Percentiles rank a stretch among this genome's conserved stretches.
Conservation (phyloP, 2,113 vertebrate species). For the Labeo rohita region DNA sequence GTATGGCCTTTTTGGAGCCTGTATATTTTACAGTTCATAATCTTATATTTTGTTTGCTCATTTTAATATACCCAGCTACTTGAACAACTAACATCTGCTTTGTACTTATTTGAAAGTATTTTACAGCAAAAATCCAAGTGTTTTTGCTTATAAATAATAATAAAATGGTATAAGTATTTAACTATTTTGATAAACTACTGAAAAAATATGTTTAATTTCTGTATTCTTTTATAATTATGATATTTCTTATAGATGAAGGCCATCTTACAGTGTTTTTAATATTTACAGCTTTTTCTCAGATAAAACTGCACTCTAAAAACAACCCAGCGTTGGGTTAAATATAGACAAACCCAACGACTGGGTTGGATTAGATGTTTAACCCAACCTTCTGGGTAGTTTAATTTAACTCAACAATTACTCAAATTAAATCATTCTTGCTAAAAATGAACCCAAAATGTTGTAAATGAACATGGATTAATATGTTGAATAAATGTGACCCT, state of each 20-base stretch:
- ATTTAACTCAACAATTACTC: too few relatives aligned
- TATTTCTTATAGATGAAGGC: not conserved
- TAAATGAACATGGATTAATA: too few relatives aligned
- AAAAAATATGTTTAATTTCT: not conserved
- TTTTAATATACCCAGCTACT: not conserved
- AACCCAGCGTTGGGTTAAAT: too few relatives aligned
- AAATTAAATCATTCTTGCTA: too few relatives aligned
- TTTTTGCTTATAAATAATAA: not conserved
- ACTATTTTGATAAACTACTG: not conserved
- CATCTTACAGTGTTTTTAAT: not conserved
- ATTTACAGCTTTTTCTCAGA: not conserved
- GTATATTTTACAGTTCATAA: not conserved
- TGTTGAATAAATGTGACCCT: too few relatives aligned
- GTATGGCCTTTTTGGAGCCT: not conserved
- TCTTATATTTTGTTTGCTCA: not conserved
- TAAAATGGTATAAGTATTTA: not conserved
- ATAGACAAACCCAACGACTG: too few relatives aligned
- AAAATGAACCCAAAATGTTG: too few relatives aligned
- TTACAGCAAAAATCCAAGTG: not conserved
- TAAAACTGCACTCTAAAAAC: not conserved
- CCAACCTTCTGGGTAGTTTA: too few relatives aligned
- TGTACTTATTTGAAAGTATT: not conserved
- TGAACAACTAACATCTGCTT: not conserved
- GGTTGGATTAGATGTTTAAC: too few relatives aligned
- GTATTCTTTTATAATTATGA: not conserved